Evolutionary conservation across 1,140 invertebrate species (phyloP), one percentile per base, ranked within the genome.

Genomic region (Solenopsis fugax): DNA sequence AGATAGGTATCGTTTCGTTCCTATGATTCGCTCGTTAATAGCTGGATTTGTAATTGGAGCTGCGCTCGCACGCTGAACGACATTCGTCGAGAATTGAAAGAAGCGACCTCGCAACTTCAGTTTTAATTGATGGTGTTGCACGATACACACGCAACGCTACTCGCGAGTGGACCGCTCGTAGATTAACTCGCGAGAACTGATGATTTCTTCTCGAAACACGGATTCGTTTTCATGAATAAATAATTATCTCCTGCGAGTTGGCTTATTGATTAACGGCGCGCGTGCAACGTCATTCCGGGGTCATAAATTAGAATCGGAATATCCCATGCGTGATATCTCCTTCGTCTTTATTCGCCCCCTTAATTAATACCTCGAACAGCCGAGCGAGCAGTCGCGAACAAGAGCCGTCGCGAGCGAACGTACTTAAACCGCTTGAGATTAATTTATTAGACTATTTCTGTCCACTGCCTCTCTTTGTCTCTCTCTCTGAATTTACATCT

Each of bases 21-120:
- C 41, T 84, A 45, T 12, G 54, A 60, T 21, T 48, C 54, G 69
- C 45, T 71, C 24, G 54, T 50, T 84, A 75, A 75, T 71, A 75
- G 24, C 54, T 73, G 69, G 52, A 84, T 75, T 75, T 84, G 80
- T 60, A 84, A 84, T 62, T 62, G n/a, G 54, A 84, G 80, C 54
- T 60, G 4, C 18, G 52, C n/a, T 29, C 18, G 7, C n/a, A 48
- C 41, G 21, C 9, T 34, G 60, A 41, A 41, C 34, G 34, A 18
- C 24, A 21, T 45, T 50, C n/a, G 34, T 4, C 4, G n/a, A 7
- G 56, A 48, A 60, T 60, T 60, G 13, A 21, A 41, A 6, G 18
- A 13, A 34, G 18, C 54, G n/a, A 60, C 21, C 34, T 12, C 18
- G 10, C 29, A 58, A 69, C 45, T 81, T 37, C 41, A 56, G 13